Conservation (phyloP, 2,113 vertebrate genomes). For the Daubentonia madagascariensis region DNA sequence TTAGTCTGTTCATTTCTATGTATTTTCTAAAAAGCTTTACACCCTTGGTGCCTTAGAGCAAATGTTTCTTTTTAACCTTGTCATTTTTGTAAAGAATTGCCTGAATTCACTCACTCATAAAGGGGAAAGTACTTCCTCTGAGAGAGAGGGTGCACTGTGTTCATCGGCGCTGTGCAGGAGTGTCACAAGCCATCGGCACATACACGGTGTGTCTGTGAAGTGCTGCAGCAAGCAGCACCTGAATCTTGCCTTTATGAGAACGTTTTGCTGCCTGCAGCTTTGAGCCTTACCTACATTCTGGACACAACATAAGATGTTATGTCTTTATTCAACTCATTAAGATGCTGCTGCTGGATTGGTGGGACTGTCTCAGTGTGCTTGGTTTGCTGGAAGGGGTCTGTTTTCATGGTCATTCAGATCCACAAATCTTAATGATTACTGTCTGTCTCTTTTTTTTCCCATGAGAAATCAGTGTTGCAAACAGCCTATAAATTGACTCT, state of each 20-base stretch:
- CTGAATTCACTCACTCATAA: not conserved
- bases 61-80: conserved; percentile 1
- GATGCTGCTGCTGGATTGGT: not conserved
- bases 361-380: not conserved
- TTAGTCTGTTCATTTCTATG: conserved; percentile 42
- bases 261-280: not conserved
- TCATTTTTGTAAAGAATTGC: not conserved
- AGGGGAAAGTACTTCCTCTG: not conserved
- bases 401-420: not conserved
- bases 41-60: conserved; percentile 81
- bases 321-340: not conserved
- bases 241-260: not conserved
- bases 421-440: not conserved
- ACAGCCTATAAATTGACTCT: conserved; percentile 9
- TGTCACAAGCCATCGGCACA: fast-evolving
- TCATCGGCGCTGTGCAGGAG: fast-evolving
- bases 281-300: not conserved
- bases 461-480: conserved; percentile 9
- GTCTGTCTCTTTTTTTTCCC: not conserved
- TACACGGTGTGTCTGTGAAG: not conserved
- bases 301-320: fast-evolving
- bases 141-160: not conserved
- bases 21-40: conserved; percentile 74
- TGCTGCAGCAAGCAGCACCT: fast-evolving
- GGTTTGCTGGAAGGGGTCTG: not conserved